Evolutionary conservation across 2,888 invertebrate species (phyloP), one percentile per base, ranked within the genome.

Genomic region (Drosophila nr. perissopoda): DNA sequence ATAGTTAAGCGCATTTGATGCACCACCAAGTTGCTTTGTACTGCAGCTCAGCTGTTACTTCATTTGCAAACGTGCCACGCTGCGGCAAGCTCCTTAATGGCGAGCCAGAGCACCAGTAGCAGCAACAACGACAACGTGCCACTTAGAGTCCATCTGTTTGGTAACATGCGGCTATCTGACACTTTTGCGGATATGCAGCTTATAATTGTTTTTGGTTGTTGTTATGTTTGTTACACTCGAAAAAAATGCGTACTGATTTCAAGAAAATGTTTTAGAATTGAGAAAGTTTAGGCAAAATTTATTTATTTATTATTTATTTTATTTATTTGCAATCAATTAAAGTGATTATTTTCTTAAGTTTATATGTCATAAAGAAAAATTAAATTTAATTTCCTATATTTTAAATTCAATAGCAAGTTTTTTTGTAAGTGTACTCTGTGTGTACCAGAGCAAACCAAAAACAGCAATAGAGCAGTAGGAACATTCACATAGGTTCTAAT

Each of bases 1-100:
- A 82, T 87, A 69, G 80, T 69, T 74, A 74, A 85, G 82, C 80
- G 72, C 88, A 75, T 71, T 84, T 89, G 78, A 78, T 69, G 82
- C 68, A 65, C 58, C 59, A 56, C 61, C 45, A 62, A 72, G 65
- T 66, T 66, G 57, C 59, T 51, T 65, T 83, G 58, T 52, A 65
- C 48, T 52, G 40, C 52, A 59, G 42, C 63, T 53, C 45, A 38
- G 63, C 34, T 31, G 6, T 8, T 49, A 51, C 67, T 68, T 54
- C 51, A 53, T 69, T 71, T 49, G 45, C 64, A 59, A 68, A 63
- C 75, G 65, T 76, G 68, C 56, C 52, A 33, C 63, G 51, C 38
- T 5, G 34, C 31, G 34, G 27, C 58, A 65, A 57, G 49, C 34
- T 25, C 25, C 60, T 74, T 48, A 61, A 51, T 53, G 63, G 56